These are phyloP conservation scores for Dicrostonyx torquatus DNA, from an alignment of 2,797 vertebrate species.

Conservation along the genomic window DNA sequence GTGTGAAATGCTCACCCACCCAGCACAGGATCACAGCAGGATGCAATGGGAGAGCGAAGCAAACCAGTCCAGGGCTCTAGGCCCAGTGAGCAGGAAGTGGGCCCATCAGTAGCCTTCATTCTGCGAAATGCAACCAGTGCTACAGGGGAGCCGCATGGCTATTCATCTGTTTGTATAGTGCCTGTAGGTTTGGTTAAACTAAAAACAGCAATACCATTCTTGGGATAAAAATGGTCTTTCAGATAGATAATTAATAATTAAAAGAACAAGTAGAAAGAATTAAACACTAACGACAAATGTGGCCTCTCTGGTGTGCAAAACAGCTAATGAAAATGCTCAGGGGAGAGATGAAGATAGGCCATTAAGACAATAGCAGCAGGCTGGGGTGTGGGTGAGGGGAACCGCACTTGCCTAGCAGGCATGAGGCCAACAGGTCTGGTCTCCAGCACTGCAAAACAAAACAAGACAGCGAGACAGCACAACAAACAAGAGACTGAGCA, in stretches of 20 bases:
- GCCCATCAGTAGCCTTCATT: constrained; percentile 21
- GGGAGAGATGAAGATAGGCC: not conserved
- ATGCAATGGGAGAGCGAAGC: not conserved
- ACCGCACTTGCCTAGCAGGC: not conserved
- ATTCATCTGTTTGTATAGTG: constrained; percentile 75
- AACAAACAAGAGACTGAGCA: not conserved
- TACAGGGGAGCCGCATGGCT: constrained; percentile 55
- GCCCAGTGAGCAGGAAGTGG: not conserved
- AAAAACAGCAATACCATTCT: constrained; percentile 63
- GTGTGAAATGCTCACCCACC: not conserved
- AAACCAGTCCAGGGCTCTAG: not conserved
- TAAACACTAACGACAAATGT: constrained; percentile 39
- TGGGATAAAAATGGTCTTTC: not conserved
- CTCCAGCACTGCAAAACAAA: not conserved
- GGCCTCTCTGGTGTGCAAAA: constrained; percentile 35
- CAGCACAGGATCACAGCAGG: not conserved
- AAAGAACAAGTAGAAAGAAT: constrained; percentile 32
- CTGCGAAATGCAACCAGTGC: constrained; percentile 73
- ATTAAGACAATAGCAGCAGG: not conserved
- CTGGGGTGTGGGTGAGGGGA: not conserved
- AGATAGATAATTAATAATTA: not conserved
- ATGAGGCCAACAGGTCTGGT: not conserved
- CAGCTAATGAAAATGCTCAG: not conserved
- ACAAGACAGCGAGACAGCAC: not conserved
- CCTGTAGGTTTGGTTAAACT: constrained; percentile 62